Evolutionary conservation across 92 coral and sea anemone species (phyloP).

Genomic region (Virgularia gustaviana): DNA sequence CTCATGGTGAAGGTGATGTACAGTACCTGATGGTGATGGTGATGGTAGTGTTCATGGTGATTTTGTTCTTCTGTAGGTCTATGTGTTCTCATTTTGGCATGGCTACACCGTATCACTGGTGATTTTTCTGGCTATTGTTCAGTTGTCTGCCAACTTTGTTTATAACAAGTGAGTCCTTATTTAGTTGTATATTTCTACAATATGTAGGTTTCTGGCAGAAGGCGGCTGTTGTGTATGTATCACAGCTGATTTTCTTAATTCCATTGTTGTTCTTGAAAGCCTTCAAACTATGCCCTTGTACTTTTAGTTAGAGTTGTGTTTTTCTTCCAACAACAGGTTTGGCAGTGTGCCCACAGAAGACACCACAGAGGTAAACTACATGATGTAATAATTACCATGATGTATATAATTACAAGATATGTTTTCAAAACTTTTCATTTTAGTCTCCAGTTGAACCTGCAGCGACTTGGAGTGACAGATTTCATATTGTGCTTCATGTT

Average conservation of each 20-base stretch:
- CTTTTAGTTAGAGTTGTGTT: too few relatives aligned
- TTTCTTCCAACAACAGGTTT: too few relatives aligned
- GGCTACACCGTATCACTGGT: constrained; percentile 69
- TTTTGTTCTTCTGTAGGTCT: constrained; percentile 49
- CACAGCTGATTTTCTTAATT: too few relatives aligned
- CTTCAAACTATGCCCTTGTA: too few relatives aligned
- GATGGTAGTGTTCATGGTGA: background rate
- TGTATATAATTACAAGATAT: too few relatives aligned
- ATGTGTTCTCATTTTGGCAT: constrained; percentile 80
- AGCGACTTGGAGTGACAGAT: constrained; percentile 94
- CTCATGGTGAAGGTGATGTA: too few relatives aligned
- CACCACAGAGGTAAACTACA: background rate
- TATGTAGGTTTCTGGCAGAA: too few relatives aligned
- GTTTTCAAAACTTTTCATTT: background rate
- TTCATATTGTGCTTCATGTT: constrained; percentile 95
- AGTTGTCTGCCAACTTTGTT: constrained; percentile 76
- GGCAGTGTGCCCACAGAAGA: background rate
- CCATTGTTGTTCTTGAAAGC: too few relatives aligned
- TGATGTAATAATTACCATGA: too few relatives aligned
- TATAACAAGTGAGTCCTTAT: constrained; percentile 70
- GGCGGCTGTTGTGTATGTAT: too few relatives aligned
- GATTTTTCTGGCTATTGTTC: constrained; percentile 65
- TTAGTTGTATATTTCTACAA: too few relatives aligned
- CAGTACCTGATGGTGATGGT: background rate
- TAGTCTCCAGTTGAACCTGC: constrained; percentile 54